phyloP scores from a whole-genome alignment of 2,888 invertebrate genomes.

The Thymelicus lineola region DNA sequence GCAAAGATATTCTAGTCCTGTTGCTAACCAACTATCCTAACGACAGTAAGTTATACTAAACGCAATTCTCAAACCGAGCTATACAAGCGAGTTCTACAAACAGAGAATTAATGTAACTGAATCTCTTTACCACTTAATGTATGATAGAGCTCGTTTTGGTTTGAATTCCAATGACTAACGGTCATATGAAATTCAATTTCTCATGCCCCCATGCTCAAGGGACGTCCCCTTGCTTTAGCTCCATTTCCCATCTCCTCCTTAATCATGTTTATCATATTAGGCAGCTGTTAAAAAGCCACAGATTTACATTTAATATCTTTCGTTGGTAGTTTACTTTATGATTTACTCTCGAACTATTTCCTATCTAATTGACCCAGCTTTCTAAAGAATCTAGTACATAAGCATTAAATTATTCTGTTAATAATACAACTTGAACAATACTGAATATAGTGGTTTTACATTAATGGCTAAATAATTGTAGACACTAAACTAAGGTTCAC shows the following conservation, averaged over 20 bases:
- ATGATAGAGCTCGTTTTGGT: constrained; percentile 17
- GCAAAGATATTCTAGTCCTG: constrained; percentile 42
- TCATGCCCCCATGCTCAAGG: constrained; percentile 26
- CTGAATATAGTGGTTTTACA: neutral
- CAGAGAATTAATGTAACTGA: constrained; percentile 33
- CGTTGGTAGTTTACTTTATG: neutral
- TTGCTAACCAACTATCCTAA: constrained; percentile 37
- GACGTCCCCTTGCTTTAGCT: constrained; percentile 22
- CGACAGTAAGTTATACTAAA: constrained; percentile 14
- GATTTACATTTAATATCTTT: constrained; percentile 14
- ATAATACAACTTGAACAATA: neutral
- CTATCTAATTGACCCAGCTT: neutral
- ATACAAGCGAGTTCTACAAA: constrained; percentile 22
- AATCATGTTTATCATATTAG: constrained; percentile 18
- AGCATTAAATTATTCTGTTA: neutral
- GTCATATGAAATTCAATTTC: constrained; percentile 33
- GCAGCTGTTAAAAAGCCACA: constrained; percentile 30
- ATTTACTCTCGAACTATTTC: neutral
- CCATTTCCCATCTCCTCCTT: constrained; percentile 28
- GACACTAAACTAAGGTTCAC: too few relatives aligned
- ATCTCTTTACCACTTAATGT: constrained; percentile 30
- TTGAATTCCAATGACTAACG: constrained; percentile 31
- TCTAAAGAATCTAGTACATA: neutral
- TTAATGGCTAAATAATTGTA: too few relatives aligned
- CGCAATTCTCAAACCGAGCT: constrained; percentile 30